A percentile compares a stretch with the other conserved stretches of the same genome.
Conservation (phyloP, 2,797 vertebrate species). For the Gallinago solitaria region DNA sequence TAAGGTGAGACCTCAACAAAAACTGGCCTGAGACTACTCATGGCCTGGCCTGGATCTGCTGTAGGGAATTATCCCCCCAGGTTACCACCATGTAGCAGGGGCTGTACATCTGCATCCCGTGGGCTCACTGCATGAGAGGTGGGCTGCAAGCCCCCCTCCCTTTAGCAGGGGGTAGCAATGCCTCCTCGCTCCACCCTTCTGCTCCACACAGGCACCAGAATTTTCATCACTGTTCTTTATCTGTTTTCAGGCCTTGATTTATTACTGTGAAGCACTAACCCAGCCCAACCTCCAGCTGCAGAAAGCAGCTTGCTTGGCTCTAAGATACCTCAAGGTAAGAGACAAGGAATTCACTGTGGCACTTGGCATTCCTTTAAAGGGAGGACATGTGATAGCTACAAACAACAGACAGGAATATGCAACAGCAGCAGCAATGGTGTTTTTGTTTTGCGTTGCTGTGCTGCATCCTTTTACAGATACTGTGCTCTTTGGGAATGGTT, state of each 20-base stretch:
- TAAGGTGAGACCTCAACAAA: neutral
- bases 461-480: neutral
- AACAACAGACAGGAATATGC: neutral
- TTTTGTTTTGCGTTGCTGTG: neutral
- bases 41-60: neutral
- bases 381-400: neutral
- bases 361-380: neutral
- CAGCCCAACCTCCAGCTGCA: constrained; percentile 87
- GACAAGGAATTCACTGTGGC: neutral
- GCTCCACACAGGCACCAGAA: neutral
- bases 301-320: constrained; percentile 89
- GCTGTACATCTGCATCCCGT: neutral
- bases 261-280: constrained; percentile 90
- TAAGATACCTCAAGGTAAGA: constrained; percentile 91
- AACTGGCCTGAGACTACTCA: neutral
- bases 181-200: neutral
- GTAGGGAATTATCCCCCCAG: neutral
- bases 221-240: neutral
- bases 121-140: fast-evolving
- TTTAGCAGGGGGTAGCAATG: neutral
- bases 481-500: neutral
- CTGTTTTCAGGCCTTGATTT: constrained; percentile 87
- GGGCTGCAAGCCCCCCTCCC: neutral
- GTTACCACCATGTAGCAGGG: neutral
- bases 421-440: neutral